Conservation (phyloP, 2,797 vertebrate genomes). For the Toxotes lorentzi region DNA sequence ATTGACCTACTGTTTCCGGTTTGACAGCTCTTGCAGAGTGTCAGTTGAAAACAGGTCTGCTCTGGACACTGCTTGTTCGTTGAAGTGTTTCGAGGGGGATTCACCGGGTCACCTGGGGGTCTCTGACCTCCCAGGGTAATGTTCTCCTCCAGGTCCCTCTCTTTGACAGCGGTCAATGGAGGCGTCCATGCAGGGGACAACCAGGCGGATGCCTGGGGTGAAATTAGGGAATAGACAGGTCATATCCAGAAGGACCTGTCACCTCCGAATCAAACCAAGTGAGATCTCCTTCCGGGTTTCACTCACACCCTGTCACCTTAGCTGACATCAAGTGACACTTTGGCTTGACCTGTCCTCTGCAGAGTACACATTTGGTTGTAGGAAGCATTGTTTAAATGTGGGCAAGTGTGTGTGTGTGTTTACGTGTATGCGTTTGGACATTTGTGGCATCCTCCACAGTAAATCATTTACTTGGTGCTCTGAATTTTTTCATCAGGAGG, state of each 20-base stretch:
- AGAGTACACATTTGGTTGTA: constrained; percentile 66
- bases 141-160: constrained; percentile 71
- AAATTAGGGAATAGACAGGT: constrained; percentile 79
- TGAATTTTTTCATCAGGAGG: constrained; percentile 3
- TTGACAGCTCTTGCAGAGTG: constrained; percentile 59
- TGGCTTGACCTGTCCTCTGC: constrained; percentile 69
- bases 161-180: constrained; percentile 84
- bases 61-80: constrained; percentile 58
- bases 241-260: constrained; percentile 82
- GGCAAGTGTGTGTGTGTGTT: constrained; percentile 4
- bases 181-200: constrained; percentile 85
- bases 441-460: not conserved
- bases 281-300: constrained; percentile 76
- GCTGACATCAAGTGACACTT: constrained; percentile 69
- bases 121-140: constrained; percentile 81
- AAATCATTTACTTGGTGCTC: not conserved
- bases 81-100: constrained; percentile 72
- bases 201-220: constrained; percentile 73
- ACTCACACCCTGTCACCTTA: constrained; percentile 68
- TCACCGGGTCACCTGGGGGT: constrained; percentile 77
- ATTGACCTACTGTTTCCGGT: constrained; percentile 47
- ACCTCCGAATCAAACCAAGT: constrained; percentile 70
- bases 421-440: constrained; percentile 11
- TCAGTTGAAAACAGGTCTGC: constrained; percentile 50
- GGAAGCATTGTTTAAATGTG: constrained; percentile 19